A percentile compares a stretch with the other conserved stretches of the same genome.
Conservation (phyloP, 2,797 vertebrate species). For the Thaleichthys pacificus region DNA sequence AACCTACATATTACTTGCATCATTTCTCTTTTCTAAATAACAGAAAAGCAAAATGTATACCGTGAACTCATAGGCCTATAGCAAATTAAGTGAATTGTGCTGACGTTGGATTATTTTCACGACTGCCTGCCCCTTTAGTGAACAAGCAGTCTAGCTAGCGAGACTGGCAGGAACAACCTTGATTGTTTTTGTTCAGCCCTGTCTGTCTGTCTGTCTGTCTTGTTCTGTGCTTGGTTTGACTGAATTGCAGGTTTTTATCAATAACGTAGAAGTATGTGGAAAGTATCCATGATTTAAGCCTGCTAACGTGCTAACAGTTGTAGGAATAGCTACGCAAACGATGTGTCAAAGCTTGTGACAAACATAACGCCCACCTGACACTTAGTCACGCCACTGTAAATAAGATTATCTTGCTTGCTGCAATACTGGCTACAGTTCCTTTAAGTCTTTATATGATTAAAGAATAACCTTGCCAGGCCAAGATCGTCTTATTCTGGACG, state of each 20-base stretch:
- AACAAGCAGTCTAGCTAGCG: background rate
- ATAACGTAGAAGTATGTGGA: background rate
- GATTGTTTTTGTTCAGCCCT: background rate
- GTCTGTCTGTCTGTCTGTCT: background rate
- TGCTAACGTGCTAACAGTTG: background rate
- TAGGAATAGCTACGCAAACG: background rate
- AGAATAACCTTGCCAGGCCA: too few relatives aligned
- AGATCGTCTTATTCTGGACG: too few relatives aligned
- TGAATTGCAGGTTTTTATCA: background rate
- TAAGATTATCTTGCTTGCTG: too few relatives aligned
- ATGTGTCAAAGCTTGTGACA: background rate
- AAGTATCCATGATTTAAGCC: background rate
- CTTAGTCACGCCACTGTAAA: background rate
- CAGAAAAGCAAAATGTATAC: background rate
- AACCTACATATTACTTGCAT: too few relatives aligned
- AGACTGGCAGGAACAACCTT: background rate
- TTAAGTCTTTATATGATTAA: too few relatives aligned
- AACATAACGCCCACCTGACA: background rate
- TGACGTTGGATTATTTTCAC: slow-evolving; percentile 1
- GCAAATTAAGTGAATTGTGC: background rate
- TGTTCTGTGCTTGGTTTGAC: background rate
- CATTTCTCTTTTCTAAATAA: too few relatives aligned
- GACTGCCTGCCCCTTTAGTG: too few relatives aligned
- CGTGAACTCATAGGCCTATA: too few relatives aligned
- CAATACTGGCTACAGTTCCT: too few relatives aligned